Conservation (phyloP, 2,113 vertebrate species). For the Tragelaphus buxtoni region DNA sequence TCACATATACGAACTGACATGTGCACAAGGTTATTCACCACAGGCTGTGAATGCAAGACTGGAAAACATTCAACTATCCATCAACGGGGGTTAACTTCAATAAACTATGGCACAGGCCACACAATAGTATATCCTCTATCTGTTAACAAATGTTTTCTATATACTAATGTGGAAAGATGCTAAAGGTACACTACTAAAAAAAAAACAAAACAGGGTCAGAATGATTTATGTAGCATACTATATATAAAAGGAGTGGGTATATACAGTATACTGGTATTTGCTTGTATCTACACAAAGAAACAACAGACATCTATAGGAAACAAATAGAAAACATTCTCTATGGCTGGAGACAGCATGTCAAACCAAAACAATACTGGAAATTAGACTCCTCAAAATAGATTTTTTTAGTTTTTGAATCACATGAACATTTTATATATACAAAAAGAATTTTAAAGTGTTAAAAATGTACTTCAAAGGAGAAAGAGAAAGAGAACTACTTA, state of each 20-base stretch:
- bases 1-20: background rate
- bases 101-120: background rate
- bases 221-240: too few species aligned
- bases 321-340: background rate
- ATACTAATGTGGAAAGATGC: too few species aligned
- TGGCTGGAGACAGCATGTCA: background rate
- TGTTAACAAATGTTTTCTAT: too few species aligned
- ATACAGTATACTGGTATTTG: background rate
- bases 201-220: too few species aligned
- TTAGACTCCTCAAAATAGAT: background rate
- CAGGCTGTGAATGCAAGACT: background rate
- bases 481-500: background rate
- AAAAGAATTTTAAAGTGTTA: background rate
- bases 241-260: too few species aligned
- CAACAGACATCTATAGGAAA: background rate
- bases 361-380: background rate
- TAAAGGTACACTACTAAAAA: too few species aligned
- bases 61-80: background rate
- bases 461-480: background rate
- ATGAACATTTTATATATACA: background rate
- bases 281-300: background rate
- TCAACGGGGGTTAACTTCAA: background rate
- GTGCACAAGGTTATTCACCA: background rate
- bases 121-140: too few species aligned
- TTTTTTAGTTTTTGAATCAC: constrained; percentile 2